Conservation (phyloP, 2,113 vertebrate species). For the Epinephelus cyanopodus region DNA sequence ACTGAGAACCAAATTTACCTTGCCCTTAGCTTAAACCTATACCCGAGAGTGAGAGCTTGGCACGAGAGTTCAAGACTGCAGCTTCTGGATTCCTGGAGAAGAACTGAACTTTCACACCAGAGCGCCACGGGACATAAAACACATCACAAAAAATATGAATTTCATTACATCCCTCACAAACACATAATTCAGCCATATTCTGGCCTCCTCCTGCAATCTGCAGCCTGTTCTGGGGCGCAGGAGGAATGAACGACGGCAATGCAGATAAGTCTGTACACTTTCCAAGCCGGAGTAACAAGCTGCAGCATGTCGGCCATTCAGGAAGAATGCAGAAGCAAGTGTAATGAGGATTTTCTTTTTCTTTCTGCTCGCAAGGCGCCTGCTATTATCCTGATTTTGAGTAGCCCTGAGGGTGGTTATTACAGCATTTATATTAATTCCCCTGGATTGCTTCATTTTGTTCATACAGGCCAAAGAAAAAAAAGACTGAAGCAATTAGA, state of each 20-base stretch:
- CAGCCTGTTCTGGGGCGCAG: constrained; percentile 28
- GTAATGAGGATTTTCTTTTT: constrained; percentile 81
- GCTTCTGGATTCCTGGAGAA: constrained; percentile 40
- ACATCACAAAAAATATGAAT: constrained; percentile 37
- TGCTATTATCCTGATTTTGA: constrained; percentile 82
- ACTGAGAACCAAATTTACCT: constrained; percentile 51
- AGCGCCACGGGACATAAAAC: constrained; percentile 48
- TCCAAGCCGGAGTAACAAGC: constrained; percentile 71
- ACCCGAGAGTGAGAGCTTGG: constrained; percentile 46
- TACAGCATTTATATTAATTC: constrained; percentile 85
- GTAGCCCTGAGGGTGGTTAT: constrained; percentile 80
- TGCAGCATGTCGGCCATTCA: constrained; percentile 70
- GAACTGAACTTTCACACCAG: constrained; percentile 39
- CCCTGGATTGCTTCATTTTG: constrained; percentile 79
- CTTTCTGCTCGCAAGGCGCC: constrained; percentile 77
- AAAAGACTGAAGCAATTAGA: constrained; percentile 63
- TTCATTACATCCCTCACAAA: constrained; percentile 55
- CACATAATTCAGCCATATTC: constrained; percentile 37
- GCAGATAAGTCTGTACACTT: constrained; percentile 62
- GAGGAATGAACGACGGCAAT: constrained; percentile 58
- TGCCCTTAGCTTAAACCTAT: constrained; percentile 63
- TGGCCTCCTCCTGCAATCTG: constrained; percentile 37
- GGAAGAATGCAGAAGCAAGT: constrained; percentile 81
- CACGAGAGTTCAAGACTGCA: neutral
- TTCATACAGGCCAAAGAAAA: constrained; percentile 74